A percentile compares a stretch with the other conserved stretches of the same genome.
Conservation (phyloP, 2,113 vertebrate genomes). For the Nerophis ophidion region DNA sequence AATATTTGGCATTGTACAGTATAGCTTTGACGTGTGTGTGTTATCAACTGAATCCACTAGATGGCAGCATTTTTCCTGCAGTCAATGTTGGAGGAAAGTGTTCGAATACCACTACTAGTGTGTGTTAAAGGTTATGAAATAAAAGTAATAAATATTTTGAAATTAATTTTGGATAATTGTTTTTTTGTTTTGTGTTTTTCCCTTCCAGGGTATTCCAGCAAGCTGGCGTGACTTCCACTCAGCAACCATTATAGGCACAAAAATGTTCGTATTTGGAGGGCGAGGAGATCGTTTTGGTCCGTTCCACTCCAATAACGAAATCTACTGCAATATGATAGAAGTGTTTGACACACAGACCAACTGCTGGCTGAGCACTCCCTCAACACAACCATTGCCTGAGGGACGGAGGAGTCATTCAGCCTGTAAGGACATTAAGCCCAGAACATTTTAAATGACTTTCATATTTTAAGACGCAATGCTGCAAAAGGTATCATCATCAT, state of each 20-base stretch:
- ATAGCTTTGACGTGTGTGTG: background rate
- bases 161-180: background rate
- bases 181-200: background rate
- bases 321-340: conserved; percentile 97
- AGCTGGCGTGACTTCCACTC: conserved; percentile 98
- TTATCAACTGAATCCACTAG: conserved; percentile 31
- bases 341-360: conserved; percentile 92
- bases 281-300: conserved; percentile 93
- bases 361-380: conserved; percentile 85
- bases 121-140: background rate
- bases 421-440: conserved; percentile 72
- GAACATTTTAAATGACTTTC: background rate
- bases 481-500: conserved; percentile 5
- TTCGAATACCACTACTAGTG: background rate
- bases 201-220: conserved; percentile 82
- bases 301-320: conserved; percentile 97
- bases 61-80: conserved; percentile 27
- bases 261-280: conserved; percentile 97
- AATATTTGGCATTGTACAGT: background rate
- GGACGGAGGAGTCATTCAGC: conserved; percentile 95
- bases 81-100: background rate
- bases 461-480: background rate
- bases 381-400: conserved; percentile 80
- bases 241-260: conserved; percentile 89
- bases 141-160: background rate